phyloP scores from a whole-genome alignment of 2,888 invertebrate species.

The Leucoptera coffeella region DNA sequence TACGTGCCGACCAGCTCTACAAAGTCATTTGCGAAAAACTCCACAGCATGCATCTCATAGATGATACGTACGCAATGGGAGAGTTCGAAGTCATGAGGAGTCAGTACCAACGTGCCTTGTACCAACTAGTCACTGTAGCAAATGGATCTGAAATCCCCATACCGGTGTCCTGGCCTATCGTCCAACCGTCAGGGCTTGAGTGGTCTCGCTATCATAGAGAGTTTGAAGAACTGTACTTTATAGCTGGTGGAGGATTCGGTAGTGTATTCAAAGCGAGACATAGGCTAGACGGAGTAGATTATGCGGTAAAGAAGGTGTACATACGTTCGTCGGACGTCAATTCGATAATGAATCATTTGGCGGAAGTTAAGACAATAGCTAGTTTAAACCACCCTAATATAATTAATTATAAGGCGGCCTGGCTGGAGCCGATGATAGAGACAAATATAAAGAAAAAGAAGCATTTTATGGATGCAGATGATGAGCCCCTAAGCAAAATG shows the following conservation, averaged over 20 bases:
- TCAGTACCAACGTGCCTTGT: constrained; percentile 62
- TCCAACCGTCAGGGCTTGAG: constrained; percentile 41
- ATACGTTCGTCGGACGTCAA: constrained; percentile 59
- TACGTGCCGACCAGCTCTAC: constrained; percentile 55
- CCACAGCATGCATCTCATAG: constrained; percentile 62
- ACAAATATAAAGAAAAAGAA: constrained; percentile 23
- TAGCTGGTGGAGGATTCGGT: constrained; percentile 73
- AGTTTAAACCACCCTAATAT: constrained; percentile 73
- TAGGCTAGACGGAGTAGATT: constrained; percentile 68
- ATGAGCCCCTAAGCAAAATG: constrained; percentile 16
- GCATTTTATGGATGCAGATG: constrained; percentile 28
- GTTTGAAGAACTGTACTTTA: constrained; percentile 63
- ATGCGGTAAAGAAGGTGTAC: constrained; percentile 73
- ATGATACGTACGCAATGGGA: constrained; percentile 61
- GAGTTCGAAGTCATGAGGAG: constrained; percentile 65
- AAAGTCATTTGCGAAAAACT: constrained; percentile 62
- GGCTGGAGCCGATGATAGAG: constrained; percentile 65
- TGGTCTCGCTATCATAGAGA: constrained; percentile 64
- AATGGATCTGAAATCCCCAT: constrained; percentile 46
- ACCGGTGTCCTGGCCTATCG: constrained; percentile 45
- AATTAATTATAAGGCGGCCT: constrained; percentile 77
- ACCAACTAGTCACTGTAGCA: constrained; percentile 57
- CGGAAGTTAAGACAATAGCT: constrained; percentile 77
- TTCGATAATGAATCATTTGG: constrained; percentile 58
- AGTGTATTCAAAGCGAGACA: constrained; percentile 69